Conservation (phyloP, 2,113 vertebrate species). For the Noturus placidus region DNA sequence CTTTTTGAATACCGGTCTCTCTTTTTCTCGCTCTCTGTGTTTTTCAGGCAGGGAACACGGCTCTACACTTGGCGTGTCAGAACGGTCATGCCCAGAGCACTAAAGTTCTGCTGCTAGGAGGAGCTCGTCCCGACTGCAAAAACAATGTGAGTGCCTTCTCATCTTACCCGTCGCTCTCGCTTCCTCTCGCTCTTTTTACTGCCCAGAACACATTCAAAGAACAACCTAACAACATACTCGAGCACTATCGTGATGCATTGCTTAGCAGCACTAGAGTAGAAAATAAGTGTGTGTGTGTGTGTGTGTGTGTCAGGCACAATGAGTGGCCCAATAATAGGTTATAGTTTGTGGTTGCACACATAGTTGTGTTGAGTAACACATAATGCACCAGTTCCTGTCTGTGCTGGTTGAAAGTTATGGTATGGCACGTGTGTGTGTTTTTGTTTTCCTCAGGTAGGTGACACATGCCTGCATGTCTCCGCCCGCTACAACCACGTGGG, state of each 20-base stretch:
- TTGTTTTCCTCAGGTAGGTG: constrained; percentile 78
- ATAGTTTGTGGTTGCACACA: background rate
- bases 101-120: constrained; percentile 87
- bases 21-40: background rate
- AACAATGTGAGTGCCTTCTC: constrained; percentile 79
- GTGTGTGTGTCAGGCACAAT: background rate
- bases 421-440: background rate
- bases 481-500: constrained; percentile 93
- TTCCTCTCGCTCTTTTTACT: background rate
- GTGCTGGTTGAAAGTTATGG: background rate
- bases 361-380: background rate
- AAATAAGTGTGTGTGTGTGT: background rate
- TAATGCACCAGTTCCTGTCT: background rate
- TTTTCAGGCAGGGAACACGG: constrained; percentile 88
- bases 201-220: background rate
- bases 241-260: background rate
- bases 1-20: background rate
- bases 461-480: constrained; percentile 91
- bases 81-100: constrained; percentile 91
- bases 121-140: constrained; percentile 88
- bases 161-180: background rate
- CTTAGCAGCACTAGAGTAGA: background rate
- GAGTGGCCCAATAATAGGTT: background rate
- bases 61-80: constrained; percentile 94
- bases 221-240: constrained; percentile 11